Base-by-base conservation (phyloP, 2,113 vertebrate species). In the Pseudopipra pipra region DNA sequence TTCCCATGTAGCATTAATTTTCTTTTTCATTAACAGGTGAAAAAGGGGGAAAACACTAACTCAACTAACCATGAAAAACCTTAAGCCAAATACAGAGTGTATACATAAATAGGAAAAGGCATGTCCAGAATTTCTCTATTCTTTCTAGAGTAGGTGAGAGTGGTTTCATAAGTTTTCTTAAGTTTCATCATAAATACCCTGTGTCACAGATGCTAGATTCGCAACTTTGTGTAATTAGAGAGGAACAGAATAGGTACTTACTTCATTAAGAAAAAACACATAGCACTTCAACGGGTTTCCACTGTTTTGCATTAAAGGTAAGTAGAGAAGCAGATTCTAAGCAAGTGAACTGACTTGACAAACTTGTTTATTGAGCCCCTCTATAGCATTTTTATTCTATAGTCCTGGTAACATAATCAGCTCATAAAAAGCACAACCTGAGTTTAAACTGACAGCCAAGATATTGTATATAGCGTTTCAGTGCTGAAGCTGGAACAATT, bases 401-500 rank as follows among this genome's bases (percentile, higher is more conserved):
- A 95, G 94, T 92, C 95, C 93, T 94, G 91, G 90, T 95, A 96
- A 95, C 90, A 95, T 96, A 90, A 95, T 97, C 82, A 87, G 74
- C 92, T 71, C 87, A 80, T 92, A 83, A 96, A 94, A 95, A 93
- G 85, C 89, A 81, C 96, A 90, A 96, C 93, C 93, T 88, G 70
- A 87, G 94, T 89, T 92, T 90, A 95, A 97, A 97, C 91, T 68
- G 78, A 96, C 98, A 97, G 91, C 96, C 97, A 92, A 92, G 96
- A 97, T 97, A 96, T 95, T 98, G 97, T 98, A 97, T 98, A 88
- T 98, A 78, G 98, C 96, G 98, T 99, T 98, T 98, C 98, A 98
- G 97, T 98, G 98, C 97, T 98, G 97, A 98, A 98, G 97, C 98
- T 98, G 99, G 98, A 99, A 99, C 98, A 98, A 98, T 98, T 99